A percentile compares a stretch with the other conserved stretches of the same genome.
Evolutionary conservation across 2,113 vertebrate species (phyloP).

Genomic region (Syngnathus scovelli): DNA sequence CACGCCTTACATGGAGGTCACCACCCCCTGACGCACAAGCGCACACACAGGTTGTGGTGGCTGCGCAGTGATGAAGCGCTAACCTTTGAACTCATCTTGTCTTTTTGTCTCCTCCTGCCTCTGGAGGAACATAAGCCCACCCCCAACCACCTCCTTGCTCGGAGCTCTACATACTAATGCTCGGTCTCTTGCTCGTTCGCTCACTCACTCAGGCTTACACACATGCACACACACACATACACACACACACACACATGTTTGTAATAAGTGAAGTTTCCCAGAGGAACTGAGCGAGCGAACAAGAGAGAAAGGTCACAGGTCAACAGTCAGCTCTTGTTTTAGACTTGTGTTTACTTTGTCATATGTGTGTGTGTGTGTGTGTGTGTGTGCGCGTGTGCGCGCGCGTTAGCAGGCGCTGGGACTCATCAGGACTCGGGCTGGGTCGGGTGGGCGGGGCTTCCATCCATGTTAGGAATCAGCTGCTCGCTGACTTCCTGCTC

Average conservation of each 20-base stretch:
- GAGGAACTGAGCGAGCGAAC: background rate
- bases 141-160: too few species aligned
- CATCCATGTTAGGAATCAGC: background rate
- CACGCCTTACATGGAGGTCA: constrained; percentile 44
- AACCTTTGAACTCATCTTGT: background rate
- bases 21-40: constrained; percentile 28
- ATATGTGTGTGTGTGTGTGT: background rate
- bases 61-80: background rate
- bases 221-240: too few species aligned
- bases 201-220: too few species aligned
- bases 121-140: too few species aligned
- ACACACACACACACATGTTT: background rate
- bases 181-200: too few species aligned
- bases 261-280: background rate
- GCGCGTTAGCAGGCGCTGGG: background rate
- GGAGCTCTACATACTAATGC: too few species aligned
- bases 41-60: constrained; percentile 9
- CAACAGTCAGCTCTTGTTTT: constrained; percentile 26
- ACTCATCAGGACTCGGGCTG: too few species aligned
- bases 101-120: too few species aligned
- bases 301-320: constrained; percentile 14
- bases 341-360: constrained; percentile 42
- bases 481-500: constrained; percentile 27
- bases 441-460: background rate
- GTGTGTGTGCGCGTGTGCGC: background rate